Evolutionary conservation across 2,888 invertebrate species (phyloP), one percentile per base, ranked within the genome.

Genomic region (Spialia ferax): DNA sequence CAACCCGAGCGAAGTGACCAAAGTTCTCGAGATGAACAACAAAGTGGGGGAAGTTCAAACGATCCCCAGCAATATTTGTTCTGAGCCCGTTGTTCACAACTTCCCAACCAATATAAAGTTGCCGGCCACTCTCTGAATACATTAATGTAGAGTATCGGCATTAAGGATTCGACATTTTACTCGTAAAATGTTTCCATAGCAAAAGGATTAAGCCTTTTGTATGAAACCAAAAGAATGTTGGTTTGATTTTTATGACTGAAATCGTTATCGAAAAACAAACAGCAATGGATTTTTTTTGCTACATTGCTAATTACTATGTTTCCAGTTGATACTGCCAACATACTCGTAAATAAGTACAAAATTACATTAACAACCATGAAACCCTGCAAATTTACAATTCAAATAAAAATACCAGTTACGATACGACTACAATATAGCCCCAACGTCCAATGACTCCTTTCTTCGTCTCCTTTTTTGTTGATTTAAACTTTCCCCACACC

Each of bases 31-130:
- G 80, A 84, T 77, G 81, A 85, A 86, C 84, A 85, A 86, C 63
- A 56, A 56, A 64, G 56, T 84, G 77, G 81, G 77, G 79, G 81
- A 88, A 89, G 83, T 89, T 88, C 71, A 77, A 79, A 75, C 79
- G 80, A 83, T 84, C 78, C 78, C 81, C 70, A 81, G 77, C 81
- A 83, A 85, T 85, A 85, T 88, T 88, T 84, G 84, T 82, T 81
- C 74, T 73, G 73, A 75, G 77, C 77, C 62, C 75, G 73, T 76
- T 74, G 77, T 78, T 82, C 77, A 75, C 73, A 81, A 83, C 80
- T 84, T 83, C 70, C 69, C 68, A 83, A 81, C 79, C 81, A 84
- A 85, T 86, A 84, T 82, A 79, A 84, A 84, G 77, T 87, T 85
- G 70, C 57, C 57, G 48, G 50, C 57, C 26, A 35, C 57, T 64